Evolutionary conservation across 2,888 invertebrate species (phyloP), one percentile per base, ranked within the genome.

Genomic region (Dioctria rufipes): DNA sequence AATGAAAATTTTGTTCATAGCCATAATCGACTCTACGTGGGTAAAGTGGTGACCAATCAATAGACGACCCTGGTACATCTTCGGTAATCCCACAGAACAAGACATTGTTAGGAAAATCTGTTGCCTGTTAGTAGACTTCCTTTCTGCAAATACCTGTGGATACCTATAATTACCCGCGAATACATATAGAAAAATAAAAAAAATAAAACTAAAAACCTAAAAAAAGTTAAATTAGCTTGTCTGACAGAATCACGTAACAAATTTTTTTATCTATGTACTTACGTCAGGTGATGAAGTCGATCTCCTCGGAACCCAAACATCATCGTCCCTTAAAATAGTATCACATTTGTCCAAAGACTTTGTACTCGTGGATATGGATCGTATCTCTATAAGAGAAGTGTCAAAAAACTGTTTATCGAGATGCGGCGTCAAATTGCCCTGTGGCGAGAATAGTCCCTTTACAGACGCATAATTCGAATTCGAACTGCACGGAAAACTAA

Each of bases 381-480:
- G 94, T 89, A 95, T 94, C 89, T 95, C 95, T 85, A 95, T 93
- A 84, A 95, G 90, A 83, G 95, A 94, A 84, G 93, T 93, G 89
- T 95, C 95, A 87, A 95, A 95, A 90, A 94, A 96, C 83, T 93
- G 91, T 86, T 94, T 94, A 88, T 95, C 95, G 83, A 93, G 91
- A 88, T 95, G 95, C 3, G 93, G 93, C 3, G 51, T 73, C n/a
- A 84, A 61, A 3, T 84, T 82, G 5, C 85, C 84, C 3, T 86
- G 86, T 3, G 83, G 81, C 67, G 87, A 88, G 87, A 94, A 93
- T 81, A 94, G 89, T 11, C 91, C 90, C 84, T 92, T 91, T 39
- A 93, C 90, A 60, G 91, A 92, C n/a, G 92, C 86, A 82, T 88
- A 92, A 8, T 89, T 90, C 6, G 43, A n/a, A 6, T 87, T 87